Evolutionary conservation across 1,140 invertebrate species (phyloP), one percentile per base, ranked within the genome.

Genomic region (Drosophila repleta): DNA sequence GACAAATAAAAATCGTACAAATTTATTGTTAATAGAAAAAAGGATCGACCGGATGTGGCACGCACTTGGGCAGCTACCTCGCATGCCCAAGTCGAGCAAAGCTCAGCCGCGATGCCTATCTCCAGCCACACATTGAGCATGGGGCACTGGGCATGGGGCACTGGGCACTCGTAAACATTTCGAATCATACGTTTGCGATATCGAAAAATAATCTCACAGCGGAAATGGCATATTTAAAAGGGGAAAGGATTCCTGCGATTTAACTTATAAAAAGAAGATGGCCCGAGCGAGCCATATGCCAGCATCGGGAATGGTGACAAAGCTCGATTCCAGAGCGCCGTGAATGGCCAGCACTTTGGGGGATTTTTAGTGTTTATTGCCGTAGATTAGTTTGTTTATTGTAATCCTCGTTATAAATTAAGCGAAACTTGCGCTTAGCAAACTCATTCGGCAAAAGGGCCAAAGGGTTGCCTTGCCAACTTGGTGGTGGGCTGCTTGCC

Each of bases 21-120:
- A 88, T 83, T 88, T 88, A 88, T 82, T 89, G 84, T 79, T 88
- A 88, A 88, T 88, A 88, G 83, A 88, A 88, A 88, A 89, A 83
- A 69, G 84, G 76, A 72, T 79, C 73, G 37, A 82, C 61, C 67
- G 71, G 69, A 62, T 72, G 74, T 63, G 48, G 78, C 82, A 87
- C 74, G 71, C 82, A 82, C 83, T 65, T 80, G n/a, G 11, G 20
- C 45, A 46, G n/a, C 46, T 24, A 15, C 46, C 62, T 32, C 52
- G 5, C 29, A n/a, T n/a, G 55, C 39, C 46, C 26, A 32, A 13
- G 4, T 15, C 41, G 37, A 43, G 45, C 20, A 11, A 11, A 32
- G 48, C 60, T 61, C 32, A 39, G 45, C 58, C 57, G 61, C 52
- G 83, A 83, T 88, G 83, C 73, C 79, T 89, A 89, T 88, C n/a